A percentile compares a stretch with the other conserved stretches of the same genome.
phyloP scores from a whole-genome alignment of 64 coral and sea anemone species.

The Montipora efflorescens region DNA sequence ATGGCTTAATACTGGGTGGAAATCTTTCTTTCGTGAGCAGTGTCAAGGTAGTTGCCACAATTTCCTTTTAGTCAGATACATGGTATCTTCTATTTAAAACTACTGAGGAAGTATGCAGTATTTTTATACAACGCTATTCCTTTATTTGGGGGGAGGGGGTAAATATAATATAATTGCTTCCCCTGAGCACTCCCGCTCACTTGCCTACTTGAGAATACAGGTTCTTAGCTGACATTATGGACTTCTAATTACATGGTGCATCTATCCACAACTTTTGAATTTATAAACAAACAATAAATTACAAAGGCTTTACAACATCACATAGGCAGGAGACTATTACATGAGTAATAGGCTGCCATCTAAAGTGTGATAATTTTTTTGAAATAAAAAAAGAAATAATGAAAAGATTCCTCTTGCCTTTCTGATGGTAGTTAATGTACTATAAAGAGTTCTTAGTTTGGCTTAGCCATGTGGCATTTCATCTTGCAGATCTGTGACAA shows the following conservation, averaged over 20 bases:
- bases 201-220: conserved; percentile 6
- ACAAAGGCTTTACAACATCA: conserved; percentile 7
- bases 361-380: no score
- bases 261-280: conserved; percentile 3
- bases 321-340: background rate
- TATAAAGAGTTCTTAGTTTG: no score
- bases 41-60: background rate
- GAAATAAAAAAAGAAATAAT: no score
- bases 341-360: no score
- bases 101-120: conserved; percentile 14
- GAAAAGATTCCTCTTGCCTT: no score
- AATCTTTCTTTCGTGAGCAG: conserved; percentile 1
- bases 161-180: conserved; percentile 13
- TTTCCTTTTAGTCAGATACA: background rate
- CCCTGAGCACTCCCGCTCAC: background rate
- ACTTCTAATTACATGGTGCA: conserved; percentile 3
- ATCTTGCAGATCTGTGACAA: no score
- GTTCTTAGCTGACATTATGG: background rate
- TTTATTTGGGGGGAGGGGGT: background rate
- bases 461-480: no score
- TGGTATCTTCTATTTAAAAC: conserved; percentile 7
- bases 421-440: no score
- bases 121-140: conserved; percentile 8
- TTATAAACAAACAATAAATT: background rate
- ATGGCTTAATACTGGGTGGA: conserved; percentile 1